Conservation (phyloP, 2,113 vertebrate genomes). For the Tetrax tetrax region DNA sequence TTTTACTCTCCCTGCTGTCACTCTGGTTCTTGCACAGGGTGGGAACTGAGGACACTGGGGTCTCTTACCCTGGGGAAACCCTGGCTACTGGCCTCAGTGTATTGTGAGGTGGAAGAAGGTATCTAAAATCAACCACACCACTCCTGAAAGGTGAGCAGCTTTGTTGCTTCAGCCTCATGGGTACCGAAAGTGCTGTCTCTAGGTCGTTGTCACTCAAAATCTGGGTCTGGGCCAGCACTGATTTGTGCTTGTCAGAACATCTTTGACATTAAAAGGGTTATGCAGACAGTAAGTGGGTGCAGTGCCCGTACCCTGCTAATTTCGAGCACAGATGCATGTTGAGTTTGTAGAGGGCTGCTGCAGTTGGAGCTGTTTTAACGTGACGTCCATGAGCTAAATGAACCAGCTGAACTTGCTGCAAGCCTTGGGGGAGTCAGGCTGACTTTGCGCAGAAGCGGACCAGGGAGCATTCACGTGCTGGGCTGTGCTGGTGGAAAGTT, state of each 20-base stretch:
- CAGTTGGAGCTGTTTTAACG: background rate
- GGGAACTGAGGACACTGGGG: background rate
- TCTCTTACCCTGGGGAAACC: background rate
- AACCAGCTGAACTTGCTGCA: background rate
- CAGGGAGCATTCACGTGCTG: background rate
- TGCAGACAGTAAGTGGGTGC: background rate
- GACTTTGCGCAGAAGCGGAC: background rate
- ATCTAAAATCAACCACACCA: rapidly evolving
- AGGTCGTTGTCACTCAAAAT: background rate
- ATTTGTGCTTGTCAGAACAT: background rate
- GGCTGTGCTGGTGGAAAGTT: background rate
- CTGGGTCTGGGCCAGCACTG: background rate
- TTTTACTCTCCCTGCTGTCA: background rate
- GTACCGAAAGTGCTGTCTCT: background rate
- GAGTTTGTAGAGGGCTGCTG: background rate
- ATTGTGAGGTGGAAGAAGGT: background rate
- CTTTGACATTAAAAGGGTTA: background rate
- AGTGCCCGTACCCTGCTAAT: background rate
- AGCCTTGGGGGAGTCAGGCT: background rate
- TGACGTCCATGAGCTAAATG: background rate
- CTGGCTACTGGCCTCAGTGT: background rate
- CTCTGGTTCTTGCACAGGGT: background rate
- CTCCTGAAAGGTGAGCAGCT: background rate
- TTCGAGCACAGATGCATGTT: background rate
- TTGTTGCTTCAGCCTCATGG: background rate